Evolutionary conservation across 2,113 vertebrate species (phyloP), one percentile per base, ranked within the genome.

Genomic region (Boulengeromyrus knoepffleri): DNA sequence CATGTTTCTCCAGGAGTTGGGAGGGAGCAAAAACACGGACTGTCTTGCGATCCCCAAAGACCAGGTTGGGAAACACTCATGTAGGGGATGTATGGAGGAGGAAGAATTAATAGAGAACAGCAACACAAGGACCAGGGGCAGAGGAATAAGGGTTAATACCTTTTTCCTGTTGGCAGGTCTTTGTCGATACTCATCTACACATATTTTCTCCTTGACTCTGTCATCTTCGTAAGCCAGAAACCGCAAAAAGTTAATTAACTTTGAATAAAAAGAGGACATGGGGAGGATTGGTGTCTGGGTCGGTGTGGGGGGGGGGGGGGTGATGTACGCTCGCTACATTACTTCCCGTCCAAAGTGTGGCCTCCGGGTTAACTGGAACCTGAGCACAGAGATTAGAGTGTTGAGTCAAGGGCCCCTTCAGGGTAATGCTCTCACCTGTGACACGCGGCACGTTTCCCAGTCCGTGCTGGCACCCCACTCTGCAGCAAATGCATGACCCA

Each of bases 131-230:
- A 52, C 9, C 36, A 7, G 46, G 77, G 58, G 39, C 52, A 13
- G 27, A 62, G 52, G 49, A 66, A 49, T 70, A n/a, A 86, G 89
- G 90, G 58, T 85, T 92, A 89, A 80, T 85, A 87, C 42, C 85
- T 89, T 90, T 77, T 80, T 58, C 27, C 17, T 90, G 90, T 92
- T 90, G 90, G 94, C 88, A 90, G 92, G 91, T 94, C 95, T 94
- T 94, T 94, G 94, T 95, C 94, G 94, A 95, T 95, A 95, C 91
- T 95, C 94, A 95, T 95, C 94, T 95, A 93, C 91, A 95, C 95
- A 95, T 95, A 89, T 95, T 95, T 95, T 96, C 93, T 94, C 94
- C 95, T 94, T 95, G 93, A 92, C 91, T 92, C 93, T 92, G 94
- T 94, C 95, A 94, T 95, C 92, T 93, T 92, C 90, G 91, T 56